These are phyloP conservation scores for Enteromius argenteus DNA, from an alignment of 2,797 vertebrate genomes.

Conservation along the genomic window DNA sequence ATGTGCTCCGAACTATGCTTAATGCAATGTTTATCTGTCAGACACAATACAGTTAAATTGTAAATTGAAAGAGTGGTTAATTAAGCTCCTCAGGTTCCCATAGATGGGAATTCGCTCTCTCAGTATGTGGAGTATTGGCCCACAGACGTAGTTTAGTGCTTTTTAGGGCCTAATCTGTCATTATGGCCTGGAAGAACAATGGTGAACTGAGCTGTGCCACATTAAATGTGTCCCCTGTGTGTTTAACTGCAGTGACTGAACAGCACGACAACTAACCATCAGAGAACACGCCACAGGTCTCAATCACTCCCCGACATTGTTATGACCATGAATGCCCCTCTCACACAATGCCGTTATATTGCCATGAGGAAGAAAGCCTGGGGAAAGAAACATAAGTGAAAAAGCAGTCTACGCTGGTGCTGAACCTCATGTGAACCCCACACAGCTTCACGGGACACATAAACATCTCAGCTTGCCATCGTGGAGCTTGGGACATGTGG, in stretches of 20 bases:
- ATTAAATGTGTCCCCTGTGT: constrained; percentile 78
- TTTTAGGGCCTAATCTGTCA: constrained; percentile 78
- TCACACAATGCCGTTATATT: constrained; percentile 74
- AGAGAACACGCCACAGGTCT: constrained; percentile 52
- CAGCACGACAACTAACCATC: constrained; percentile 63
- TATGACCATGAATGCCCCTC: constrained; percentile 69
- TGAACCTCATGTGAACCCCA: constrained; percentile 61
- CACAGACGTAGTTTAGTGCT: constrained; percentile 70
- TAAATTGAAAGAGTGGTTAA: constrained; percentile 37
- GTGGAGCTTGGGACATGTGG: constrained; percentile 51
- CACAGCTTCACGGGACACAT: constrained; percentile 61
- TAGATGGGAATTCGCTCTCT: constrained; percentile 49
- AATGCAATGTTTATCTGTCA: constrained; percentile 29
- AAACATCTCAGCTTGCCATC: constrained; percentile 53
- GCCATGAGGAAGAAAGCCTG: constrained; percentile 58
- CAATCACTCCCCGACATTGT: constrained; percentile 74
- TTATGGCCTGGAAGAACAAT: constrained; percentile 76
- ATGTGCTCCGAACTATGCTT: constrained; percentile 20
- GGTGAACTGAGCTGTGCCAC: constrained; percentile 74
- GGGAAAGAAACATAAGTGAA: constrained; percentile 64
- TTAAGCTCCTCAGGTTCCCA: constrained; percentile 33
- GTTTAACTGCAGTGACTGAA: constrained; percentile 74
- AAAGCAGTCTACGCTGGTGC: constrained; percentile 60
- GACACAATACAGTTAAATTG: constrained; percentile 28
- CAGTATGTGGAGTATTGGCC: constrained; percentile 68